Evolutionary conservation across 2,888 invertebrate genomes (phyloP).

Genomic region (Portevinia maculata): DNA sequence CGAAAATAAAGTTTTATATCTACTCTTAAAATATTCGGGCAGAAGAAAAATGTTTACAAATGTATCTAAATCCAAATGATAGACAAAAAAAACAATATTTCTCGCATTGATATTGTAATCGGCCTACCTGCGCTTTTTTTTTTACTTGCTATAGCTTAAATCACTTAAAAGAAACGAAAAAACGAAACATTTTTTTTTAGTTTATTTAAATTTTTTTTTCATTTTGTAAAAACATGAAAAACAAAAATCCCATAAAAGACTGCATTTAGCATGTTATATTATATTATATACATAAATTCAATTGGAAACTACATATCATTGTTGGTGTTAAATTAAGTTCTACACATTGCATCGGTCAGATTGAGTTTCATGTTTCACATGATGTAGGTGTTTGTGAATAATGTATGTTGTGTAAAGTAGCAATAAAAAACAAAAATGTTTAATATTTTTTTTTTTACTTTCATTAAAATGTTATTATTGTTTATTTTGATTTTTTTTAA

Average conservation of each 20-base stretch:
- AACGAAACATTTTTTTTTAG: slow-evolving; percentile 36
- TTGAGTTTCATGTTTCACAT: slow-evolving; percentile 43
- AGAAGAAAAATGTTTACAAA: not conserved
- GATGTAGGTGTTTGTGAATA: slow-evolving; percentile 27
- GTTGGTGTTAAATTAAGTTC: slow-evolving; percentile 32
- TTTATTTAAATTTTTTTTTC: slow-evolving; percentile 65
- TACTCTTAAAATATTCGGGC: slow-evolving; percentile 30
- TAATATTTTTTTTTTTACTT: slow-evolving; percentile 67
- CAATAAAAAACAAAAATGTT: slow-evolving; percentile 74
- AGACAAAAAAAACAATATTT: not conserved
- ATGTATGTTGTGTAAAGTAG: slow-evolving; percentile 55
- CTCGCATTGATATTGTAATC: slow-evolving; percentile 29
- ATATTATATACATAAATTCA: slow-evolving; percentile 54
- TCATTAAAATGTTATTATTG: slow-evolving; percentile 68
- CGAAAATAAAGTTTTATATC: slow-evolving; percentile 29
- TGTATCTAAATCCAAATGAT: slow-evolving; percentile 26
- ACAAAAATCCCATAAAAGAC: slow-evolving; percentile 63
- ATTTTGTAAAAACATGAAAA: slow-evolving; percentile 70
- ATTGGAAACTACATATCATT: slow-evolving; percentile 55
- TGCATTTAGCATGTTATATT: slow-evolving; percentile 50
- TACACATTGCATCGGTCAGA: slow-evolving; percentile 46
- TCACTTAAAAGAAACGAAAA: slow-evolving; percentile 65
- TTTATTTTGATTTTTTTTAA: slow-evolving; percentile 44
- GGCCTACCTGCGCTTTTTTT: slow-evolving; percentile 31
- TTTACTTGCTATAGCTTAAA: slow-evolving; percentile 40